A percentile compares a stretch with the other conserved stretches of the same genome.
Evolutionary conservation across 2,797 vertebrate species (phyloP).

Genomic region (Hydrocynus forskahlii): DNA sequence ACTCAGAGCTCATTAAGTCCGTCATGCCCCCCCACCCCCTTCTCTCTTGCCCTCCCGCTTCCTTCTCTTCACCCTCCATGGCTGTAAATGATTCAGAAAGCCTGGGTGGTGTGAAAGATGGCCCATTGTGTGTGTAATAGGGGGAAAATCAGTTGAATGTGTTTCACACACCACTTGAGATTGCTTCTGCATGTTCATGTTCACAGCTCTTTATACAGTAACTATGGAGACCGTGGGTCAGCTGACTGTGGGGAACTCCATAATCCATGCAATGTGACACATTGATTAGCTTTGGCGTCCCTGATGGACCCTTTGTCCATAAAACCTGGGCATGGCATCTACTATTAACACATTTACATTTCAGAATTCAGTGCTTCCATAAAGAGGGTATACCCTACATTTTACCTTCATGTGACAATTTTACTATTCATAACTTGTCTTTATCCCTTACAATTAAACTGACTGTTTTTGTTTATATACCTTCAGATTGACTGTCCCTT

Average conservation of each 20-base stretch:
- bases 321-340: neutral
- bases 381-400: too few species aligned
- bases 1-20: constrained; percentile 10
- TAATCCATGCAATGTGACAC: constrained; percentile 25
- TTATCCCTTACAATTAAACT: too few species aligned
- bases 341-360: neutral
- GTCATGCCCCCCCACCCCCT: neutral
- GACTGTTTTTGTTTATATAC: too few species aligned
- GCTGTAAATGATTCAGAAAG: constrained; percentile 39
- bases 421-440: too few species aligned
- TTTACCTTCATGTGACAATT: too few species aligned
- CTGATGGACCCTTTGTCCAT: constrained; percentile 4
- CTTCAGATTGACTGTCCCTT: too few species aligned
- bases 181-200: constrained; percentile 38
- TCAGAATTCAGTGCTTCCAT: too few species aligned
- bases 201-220: constrained; percentile 47
- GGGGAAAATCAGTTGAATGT: constrained; percentile 31
- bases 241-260: constrained; percentile 34
- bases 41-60: neutral
- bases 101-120: constrained; percentile 4
- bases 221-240: constrained; percentile 51
- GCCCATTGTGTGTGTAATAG: constrained; percentile 34
- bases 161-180: constrained; percentile 35
- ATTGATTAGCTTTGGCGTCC: constrained; percentile 7
- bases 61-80: neutral